These are phyloP conservation scores for Cheilosia vulpina DNA, from an alignment of 2,888 invertebrate genomes.

Conservation along the genomic window DNA sequence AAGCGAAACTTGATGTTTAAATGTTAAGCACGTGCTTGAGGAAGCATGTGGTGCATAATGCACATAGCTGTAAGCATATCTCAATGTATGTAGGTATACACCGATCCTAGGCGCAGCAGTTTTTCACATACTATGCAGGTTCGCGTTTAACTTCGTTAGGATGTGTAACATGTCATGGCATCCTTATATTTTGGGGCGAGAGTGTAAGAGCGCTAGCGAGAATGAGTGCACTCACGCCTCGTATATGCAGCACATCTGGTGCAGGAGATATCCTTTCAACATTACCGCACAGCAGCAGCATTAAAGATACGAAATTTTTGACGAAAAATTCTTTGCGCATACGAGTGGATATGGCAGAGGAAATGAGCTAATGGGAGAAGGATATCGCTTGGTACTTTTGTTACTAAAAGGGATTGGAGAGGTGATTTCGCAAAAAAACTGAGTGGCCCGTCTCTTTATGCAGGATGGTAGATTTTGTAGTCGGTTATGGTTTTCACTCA, in stretches of 20 bases:
- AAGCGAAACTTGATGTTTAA: conserved; percentile 41
- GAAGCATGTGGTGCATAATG: conserved; percentile 40
- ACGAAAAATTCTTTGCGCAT: conserved; percentile 12
- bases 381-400: conserved; percentile 19
- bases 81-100: neutral
- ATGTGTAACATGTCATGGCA: conserved; percentile 61
- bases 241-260: conserved; percentile 17
- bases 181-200: conserved; percentile 18
- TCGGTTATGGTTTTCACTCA: too few species aligned
- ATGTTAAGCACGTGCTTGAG: conserved; percentile 67
- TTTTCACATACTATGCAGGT: conserved; percentile 22
- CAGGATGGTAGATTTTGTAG: too few species aligned
- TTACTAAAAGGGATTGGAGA: too few species aligned
- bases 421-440: too few species aligned
- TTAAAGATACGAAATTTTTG: conserved; percentile 1
- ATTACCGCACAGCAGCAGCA: conserved; percentile 2
- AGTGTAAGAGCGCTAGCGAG: conserved; percentile 22
- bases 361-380: conserved; percentile 45
- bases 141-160: conserved; percentile 59
- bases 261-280: conserved; percentile 28
- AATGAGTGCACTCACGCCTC: conserved; percentile 48
- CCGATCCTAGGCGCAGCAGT: conserved; percentile 10
- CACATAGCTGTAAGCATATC: neutral
- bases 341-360: neutral
- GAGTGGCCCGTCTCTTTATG: too few species aligned